Percentiles rank a stretch among this genome's conserved stretches.
Evolutionary conservation across 2,797 vertebrate genomes (phyloP).

Genomic region (Poecilia velifera): DNA sequence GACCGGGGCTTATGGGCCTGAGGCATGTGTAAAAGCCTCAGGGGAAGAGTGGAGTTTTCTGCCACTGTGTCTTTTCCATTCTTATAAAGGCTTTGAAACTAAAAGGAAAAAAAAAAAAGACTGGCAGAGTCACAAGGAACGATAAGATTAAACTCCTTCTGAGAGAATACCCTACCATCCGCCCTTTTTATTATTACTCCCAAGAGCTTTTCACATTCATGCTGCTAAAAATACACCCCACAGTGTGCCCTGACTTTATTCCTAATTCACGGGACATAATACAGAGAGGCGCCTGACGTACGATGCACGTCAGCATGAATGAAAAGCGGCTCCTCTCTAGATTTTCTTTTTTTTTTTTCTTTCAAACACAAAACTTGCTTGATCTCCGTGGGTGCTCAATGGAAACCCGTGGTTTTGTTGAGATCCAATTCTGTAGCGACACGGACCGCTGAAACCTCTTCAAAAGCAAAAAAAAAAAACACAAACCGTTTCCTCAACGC

Average conservation of each 20-base stretch:
- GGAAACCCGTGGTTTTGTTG: constrained; percentile 31
- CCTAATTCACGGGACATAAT: constrained; percentile 3
- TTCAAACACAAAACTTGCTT: constrained; percentile 23
- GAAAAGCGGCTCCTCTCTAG: constrained; percentile 22
- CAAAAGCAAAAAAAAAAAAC: constrained; percentile 46
- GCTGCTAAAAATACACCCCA: constrained; percentile 6
- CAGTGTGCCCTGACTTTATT: constrained; percentile 2
- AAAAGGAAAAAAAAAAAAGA: constrained; percentile 12
- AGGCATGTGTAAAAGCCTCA: constrained; percentile 34
- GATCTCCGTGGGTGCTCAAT: constrained; percentile 61
- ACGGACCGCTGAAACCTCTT: constrained; percentile 46
- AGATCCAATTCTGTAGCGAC: constrained; percentile 47
- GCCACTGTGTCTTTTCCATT: constrained; percentile 17
- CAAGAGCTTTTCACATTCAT: constrained; percentile 24
- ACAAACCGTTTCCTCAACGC: constrained; percentile 56
- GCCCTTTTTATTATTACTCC: constrained; percentile 15
- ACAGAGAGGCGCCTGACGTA: background rate
- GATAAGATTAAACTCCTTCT: constrained; percentile 20
- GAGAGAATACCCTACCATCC: background rate
- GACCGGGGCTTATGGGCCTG: constrained; percentile 13
- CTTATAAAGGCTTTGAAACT: constrained; percentile 16
- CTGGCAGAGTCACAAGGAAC: constrained; percentile 16
- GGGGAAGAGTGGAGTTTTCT: constrained; percentile 19
- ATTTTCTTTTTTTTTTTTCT: background rate
- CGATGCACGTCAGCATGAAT: constrained; percentile 20